Conservation (phyloP, 35 echinoderm and acorn worm genomes). For the Amphiura filiformis region DNA sequence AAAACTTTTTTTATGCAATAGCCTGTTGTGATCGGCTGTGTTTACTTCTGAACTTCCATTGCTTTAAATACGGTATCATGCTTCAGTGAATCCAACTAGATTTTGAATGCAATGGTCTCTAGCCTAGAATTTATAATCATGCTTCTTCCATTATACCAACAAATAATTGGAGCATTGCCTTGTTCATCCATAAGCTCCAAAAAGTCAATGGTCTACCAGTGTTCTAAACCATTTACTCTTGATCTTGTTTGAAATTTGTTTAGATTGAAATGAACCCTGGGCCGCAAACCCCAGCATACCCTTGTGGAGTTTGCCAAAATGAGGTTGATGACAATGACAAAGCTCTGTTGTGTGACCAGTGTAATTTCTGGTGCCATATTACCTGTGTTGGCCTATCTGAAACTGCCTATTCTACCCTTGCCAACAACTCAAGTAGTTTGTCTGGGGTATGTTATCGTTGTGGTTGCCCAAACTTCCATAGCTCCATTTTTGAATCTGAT, state of each 20-base stretch:
- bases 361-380: slow-evolving; percentile 48
- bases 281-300: slow-evolving; percentile 12
- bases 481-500: not conserved
- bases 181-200: no score
- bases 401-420: not conserved
- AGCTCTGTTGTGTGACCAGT: slow-evolving; percentile 43
- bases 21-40: no score
- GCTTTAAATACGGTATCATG: no score
- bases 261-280: slow-evolving; percentile 45
- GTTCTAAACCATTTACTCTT: no score
- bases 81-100: no score
- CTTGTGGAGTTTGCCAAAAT: slow-evolving; percentile 28
- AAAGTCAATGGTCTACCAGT: no score
- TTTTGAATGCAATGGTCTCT: no score
- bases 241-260: no score
- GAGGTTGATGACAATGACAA: slow-evolving; percentile 36
- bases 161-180: no score
- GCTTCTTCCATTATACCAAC: not conserved
- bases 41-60: no score
- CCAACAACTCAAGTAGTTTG: slow-evolving; percentile 7
- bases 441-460: slow-evolving; percentile 38
- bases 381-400: not conserved
- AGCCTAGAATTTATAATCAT: no score
- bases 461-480: slow-evolving; percentile 12
- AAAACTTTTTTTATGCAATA: no score